Evolutionary conservation across 2,113 vertebrate genomes (phyloP), one percentile per base, ranked within the genome.

Genomic region (Gobius niger): DNA sequence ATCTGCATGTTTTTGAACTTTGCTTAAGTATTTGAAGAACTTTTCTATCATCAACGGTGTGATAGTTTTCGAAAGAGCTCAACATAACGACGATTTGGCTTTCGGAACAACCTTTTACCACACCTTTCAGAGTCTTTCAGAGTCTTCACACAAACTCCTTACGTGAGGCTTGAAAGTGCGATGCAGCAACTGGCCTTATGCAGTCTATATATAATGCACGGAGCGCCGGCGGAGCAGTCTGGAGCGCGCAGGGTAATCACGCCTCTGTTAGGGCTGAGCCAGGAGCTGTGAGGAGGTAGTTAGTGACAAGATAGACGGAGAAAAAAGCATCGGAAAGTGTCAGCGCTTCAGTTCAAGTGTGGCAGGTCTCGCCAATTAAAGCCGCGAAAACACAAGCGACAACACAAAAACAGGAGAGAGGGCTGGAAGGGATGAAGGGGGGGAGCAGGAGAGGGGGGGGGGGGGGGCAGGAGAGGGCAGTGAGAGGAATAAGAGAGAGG

Each of bases 351-450:
- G 62, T 80, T 74, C 64, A 73, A 65, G 62, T 68, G 75, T 75
- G 76, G 78, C 78, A 81, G 50, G 47, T 75, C 62, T 60, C 76
- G 7, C 87, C 80, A 87, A 87, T 87, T 89, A 87, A 68, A 71
- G 73, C 56, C 47, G n/a, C 69, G 70, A 65, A 66, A 69, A 82
- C 82, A 76, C 65, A 72, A 82, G 83, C 68, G 76, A 78, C 80
- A 80, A 81, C 73, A 34, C 13, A 77, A 14, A 52, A 19, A 24
- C 18, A 73, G 59, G 47, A 63, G 66, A 12, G 44, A 50, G 4
- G 64, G 50, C 24, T 13, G 56, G 51, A 75, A 24, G 9, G 42
- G 53, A 54, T 65, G 24, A 63, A 68, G 15, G 47, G 6, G 47
- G 5, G 47, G 15, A 14, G 9, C 9, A 68, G 50, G 40, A 59